Evolutionary conservation across 2,888 invertebrate species (phyloP).

Genomic region (Magallana nippona): DNA sequence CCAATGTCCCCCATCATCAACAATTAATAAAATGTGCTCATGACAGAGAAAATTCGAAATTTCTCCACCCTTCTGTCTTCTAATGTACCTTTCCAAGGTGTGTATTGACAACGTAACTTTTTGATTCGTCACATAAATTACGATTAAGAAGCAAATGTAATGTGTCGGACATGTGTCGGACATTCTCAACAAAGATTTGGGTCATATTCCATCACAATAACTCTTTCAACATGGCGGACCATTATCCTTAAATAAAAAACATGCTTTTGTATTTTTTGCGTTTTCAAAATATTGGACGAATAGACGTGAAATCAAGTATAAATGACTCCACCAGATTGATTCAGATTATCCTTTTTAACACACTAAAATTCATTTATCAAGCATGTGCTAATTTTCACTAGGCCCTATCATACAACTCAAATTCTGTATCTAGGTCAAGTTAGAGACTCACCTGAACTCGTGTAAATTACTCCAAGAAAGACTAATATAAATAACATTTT

Average conservation of each 20-base stretch:
- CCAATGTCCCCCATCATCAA: no score
- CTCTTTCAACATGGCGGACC: constrained; percentile 32
- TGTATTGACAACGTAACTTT: neutral
- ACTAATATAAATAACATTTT: constrained; percentile 54
- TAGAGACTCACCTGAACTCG: constrained; percentile 47
- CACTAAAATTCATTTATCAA: neutral
- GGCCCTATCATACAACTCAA: constrained; percentile 2
- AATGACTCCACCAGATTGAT: neutral
- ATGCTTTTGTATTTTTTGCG: constrained; percentile 30
- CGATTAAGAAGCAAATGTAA: neutral
- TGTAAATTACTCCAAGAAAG: constrained; percentile 48
- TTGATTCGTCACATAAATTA: neutral
- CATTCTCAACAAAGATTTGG: constrained; percentile 12
- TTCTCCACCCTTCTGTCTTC: neutral
- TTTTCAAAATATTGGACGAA: neutral
- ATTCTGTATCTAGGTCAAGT: neutral
- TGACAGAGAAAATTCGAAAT: constrained; percentile 17
- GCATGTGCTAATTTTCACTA: neutral
- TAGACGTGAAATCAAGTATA: neutral
- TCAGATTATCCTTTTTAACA: neutral
- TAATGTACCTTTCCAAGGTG: neutral
- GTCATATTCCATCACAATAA: constrained; percentile 31
- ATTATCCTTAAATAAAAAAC: constrained; percentile 28
- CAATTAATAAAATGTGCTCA: neutral
- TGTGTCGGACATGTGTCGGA: neutral